These are phyloP conservation scores for Amphimallon solstitiale DNA, from an alignment of 2,888 invertebrate genomes.

Conservation along the genomic window DNA sequence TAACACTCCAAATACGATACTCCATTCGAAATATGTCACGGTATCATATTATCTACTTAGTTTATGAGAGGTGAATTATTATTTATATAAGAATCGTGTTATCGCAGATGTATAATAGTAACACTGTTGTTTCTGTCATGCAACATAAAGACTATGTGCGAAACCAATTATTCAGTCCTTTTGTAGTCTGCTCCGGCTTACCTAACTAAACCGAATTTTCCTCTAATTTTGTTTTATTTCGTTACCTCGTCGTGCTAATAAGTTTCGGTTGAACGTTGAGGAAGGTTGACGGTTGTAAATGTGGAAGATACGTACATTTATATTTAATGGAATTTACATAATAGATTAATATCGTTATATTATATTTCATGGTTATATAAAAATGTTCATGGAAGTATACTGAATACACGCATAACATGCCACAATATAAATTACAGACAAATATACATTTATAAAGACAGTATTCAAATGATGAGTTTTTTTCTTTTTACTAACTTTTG, in stretches of 20 bases:
- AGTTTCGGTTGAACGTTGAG: constrained; percentile 19
- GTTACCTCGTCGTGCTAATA: constrained; percentile 24
- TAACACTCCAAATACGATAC: too few species aligned
- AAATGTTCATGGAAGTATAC: too few species aligned
- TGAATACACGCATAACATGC: too few species aligned
- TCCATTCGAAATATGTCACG: too few species aligned
- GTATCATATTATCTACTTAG: constrained; percentile 8
- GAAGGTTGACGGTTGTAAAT: background rate
- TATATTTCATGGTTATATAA: too few species aligned
- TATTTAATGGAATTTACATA: too few species aligned
- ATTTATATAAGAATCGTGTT: constrained; percentile 1
- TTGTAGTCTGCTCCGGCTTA: constrained; percentile 22
- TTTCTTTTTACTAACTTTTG: too few species aligned
- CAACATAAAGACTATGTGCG: constrained; percentile 28
- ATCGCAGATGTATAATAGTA: constrained; percentile 18
- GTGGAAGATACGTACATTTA: background rate
- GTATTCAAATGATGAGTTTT: too few species aligned
- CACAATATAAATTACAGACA: too few species aligned
- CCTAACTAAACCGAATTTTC: constrained; percentile 30
- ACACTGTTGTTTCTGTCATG: constrained; percentile 9
- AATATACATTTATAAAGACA: background rate
- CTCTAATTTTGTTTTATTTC: constrained; percentile 34
- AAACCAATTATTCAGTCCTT: constrained; percentile 32
- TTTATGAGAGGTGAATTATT: background rate
- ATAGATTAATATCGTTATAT: too few species aligned